Evolutionary conservation across 2,888 invertebrate species (phyloP), one percentile per base, ranked within the genome.

Genomic region (Theretra japonica): DNA sequence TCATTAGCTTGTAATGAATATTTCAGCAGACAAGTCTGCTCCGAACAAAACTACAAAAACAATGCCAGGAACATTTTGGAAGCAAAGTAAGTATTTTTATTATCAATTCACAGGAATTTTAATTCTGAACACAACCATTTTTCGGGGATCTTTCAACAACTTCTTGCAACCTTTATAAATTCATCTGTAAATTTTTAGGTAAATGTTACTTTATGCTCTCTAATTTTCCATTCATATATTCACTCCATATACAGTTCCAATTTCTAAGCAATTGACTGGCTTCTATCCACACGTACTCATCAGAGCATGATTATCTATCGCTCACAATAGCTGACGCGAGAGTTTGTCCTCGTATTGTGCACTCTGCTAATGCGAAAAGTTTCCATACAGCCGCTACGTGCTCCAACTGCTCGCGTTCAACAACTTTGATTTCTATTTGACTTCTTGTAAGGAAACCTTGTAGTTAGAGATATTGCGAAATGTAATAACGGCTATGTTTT

Each of bases 1-100:
- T 65, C 62, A 41, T 65, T 65, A 65, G 41, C 23, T 65, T 41
- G 65, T 65, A 23, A 65, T 65, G 65, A 65, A 65, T 65, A 65
- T 48, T 65, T 65, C 41, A 65, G 17, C 41, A 65, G 62, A 65
- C 25, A 41, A 41, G 48, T 17, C 30, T 17, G 59, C 30, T 23
- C 5, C 17, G 41, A 23, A 41, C 23, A 41, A 4, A 21, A 23
- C 65, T 17, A 21, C 11, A 62, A 21, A 62, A 62, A 4, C n/a
- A 62, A 33, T 30, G 15, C 21, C 33, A 15, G 41, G 11, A 4
- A 21, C 11, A 19, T 28, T 23, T 58, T 58, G 25, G 28, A 0
- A 28, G 28, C 8, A 4, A 25, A 53, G n/a, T 25, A 25, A 53
- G n/a, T 25, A 25, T 25, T 23, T 15, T 4, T 23, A 28, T 28